Conservation (phyloP, 2,797 vertebrate genomes). For the Dicrostonyx torquatus region DNA sequence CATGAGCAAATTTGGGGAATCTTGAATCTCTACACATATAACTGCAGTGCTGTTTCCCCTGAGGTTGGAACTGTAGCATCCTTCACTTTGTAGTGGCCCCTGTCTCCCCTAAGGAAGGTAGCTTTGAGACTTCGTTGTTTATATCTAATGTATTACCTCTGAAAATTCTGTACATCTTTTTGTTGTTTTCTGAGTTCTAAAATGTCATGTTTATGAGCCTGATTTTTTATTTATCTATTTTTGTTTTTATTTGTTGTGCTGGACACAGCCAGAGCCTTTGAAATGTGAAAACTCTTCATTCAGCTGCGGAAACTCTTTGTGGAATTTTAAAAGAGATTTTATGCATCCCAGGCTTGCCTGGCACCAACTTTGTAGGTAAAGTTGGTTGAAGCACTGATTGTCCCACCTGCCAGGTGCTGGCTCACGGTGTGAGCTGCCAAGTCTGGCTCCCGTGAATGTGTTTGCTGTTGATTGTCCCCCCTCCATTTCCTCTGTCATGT, state of each 20-base stretch:
- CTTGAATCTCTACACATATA: not conserved
- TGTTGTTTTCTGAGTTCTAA: conserved; percentile 18
- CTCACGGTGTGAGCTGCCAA: too few species aligned
- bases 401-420: not conserved
- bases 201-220: not conserved
- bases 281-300: not conserved
- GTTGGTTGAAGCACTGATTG: not conserved
- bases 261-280: not conserved
- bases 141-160: not conserved
- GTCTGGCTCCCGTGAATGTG: not conserved
- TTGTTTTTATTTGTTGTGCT: not conserved
- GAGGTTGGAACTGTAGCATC: not conserved
- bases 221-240: too few species aligned
- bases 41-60: not conserved
- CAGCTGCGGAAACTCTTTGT: not conserved
- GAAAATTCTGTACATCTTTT: conserved; percentile 8
- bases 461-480: not conserved
- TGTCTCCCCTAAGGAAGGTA: not conserved
- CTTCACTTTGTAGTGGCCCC: not conserved
- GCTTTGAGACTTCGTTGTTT: conserved; percentile 3
- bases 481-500: not conserved
- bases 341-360: not conserved
- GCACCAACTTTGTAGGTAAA: not conserved
- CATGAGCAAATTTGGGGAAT: not conserved
- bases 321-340: not conserved